Evolutionary conservation across 1,140 invertebrate genomes (phyloP).

Genomic region (Sarcophaga peregrina): DNA sequence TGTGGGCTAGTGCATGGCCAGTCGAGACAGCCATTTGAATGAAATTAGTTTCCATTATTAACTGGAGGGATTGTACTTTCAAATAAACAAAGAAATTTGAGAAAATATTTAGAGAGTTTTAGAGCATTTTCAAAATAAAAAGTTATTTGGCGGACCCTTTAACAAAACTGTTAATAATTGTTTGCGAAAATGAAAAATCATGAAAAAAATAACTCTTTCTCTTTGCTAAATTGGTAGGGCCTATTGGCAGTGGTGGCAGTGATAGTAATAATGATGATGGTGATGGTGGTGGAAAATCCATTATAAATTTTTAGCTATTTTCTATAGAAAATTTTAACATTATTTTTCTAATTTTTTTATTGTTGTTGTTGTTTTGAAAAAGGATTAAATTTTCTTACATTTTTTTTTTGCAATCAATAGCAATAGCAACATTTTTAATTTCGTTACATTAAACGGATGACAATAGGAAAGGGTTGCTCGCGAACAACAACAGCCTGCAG

Average conservation of each 20-base stretch:
- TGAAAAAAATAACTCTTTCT: constrained; percentile 41
- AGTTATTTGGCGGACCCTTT: no score
- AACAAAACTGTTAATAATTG: constrained; percentile 6
- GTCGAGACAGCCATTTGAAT: no score
- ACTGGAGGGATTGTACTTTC: no score
- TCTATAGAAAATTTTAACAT: constrained; percentile 15
- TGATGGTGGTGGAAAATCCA: constrained; percentile 4
- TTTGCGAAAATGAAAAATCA: constrained; percentile 44
- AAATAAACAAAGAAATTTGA: no score
- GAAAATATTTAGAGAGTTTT: no score
- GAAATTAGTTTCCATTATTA: no score
- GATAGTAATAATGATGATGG: no score
- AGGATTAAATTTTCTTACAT: constrained; percentile 29
- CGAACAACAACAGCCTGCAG: no score
- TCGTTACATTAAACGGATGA: background rate
- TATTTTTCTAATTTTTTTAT: background rate
- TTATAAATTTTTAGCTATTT: background rate
- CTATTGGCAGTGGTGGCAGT: no score
- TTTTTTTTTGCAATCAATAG: background rate
- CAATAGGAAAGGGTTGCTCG: constrained; percentile 16
- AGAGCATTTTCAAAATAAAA: no score
- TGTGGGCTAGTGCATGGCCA: no score
- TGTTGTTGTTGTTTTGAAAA: background rate
- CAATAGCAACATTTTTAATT: constrained; percentile 1
- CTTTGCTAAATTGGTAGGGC: background rate